Evolutionary conservation across 2,797 vertebrate species (phyloP).

Genomic region (Gouania willdenowi): DNA sequence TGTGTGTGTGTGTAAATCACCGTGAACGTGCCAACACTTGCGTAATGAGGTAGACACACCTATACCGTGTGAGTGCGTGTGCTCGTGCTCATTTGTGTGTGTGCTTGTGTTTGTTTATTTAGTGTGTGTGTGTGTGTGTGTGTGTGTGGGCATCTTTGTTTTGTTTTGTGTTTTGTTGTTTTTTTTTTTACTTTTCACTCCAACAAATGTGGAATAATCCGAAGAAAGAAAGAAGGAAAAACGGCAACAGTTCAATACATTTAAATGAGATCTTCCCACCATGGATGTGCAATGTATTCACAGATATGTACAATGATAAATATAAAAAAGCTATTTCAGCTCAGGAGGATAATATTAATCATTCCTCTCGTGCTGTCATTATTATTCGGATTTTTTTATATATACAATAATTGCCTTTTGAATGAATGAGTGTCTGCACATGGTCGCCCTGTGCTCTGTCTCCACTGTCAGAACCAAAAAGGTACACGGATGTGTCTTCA

Average conservation of each 20-base stretch:
- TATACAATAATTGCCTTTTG: conserved; percentile 77
- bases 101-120: conserved; percentile 18
- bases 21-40: conserved; percentile 70
- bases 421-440: conserved; percentile 33
- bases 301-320: conserved; percentile 81
- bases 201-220: not conserved
- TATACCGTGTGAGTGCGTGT: conserved; percentile 55
- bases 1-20: conserved; percentile 37
- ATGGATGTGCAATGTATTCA: conserved; percentile 78
- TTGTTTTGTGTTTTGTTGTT: not conserved
- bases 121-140: conserved; percentile 45
- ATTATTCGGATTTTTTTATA: conserved; percentile 55
- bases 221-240: conserved; percentile 43
- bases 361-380: conserved; percentile 55
- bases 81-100: conserved; percentile 41
- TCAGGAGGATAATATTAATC: conserved; percentile 61
- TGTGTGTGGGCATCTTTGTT: conserved; percentile 23
- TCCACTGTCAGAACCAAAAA: conserved; percentile 37
- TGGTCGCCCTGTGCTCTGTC: conserved; percentile 17
- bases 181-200: not conserved
- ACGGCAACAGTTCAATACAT: conserved; percentile 32
- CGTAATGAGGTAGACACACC: conserved; percentile 88
- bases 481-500: conserved; percentile 37
- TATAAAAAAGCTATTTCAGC: conserved; percentile 79
- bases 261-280: conserved; percentile 40